Base-by-base conservation (phyloP, 1,140 invertebrate species). In the Apis cerana region DNA sequence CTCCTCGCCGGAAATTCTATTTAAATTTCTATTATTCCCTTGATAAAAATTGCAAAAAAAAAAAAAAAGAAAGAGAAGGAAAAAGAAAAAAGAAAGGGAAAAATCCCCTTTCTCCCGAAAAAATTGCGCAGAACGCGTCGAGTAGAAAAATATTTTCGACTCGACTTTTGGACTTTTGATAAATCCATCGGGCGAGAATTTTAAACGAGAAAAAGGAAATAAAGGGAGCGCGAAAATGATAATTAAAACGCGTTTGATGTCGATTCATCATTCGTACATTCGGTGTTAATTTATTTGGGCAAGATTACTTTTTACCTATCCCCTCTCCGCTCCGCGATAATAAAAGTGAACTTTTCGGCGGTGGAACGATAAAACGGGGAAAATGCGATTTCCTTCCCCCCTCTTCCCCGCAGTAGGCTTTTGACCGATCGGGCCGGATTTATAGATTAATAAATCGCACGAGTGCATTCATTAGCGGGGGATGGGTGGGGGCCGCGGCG, bases 371-470 rank as follows among this genome's bases (percentile, higher is more conserved):
- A 27, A 65, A 80, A 56, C n/a, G 12, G 74, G 50, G 54, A 7
- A 43, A 75, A 61, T 56, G 61, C 23, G 56, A 54, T 54, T 21
- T 43, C 33, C 33, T 4, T 5, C 4, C 33, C 50, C 33, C 8
- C 8, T 4, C 33, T 2, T 7, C 2, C 23, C 50, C 33, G 13
- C 8, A 13, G 43, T 27, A 69, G 75, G 8, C 27, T 23, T 62
- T 56, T 54, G 50, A 64, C 33, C 33, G 78, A 74, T 62, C 48
- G 23, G 19, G 27, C 12, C 50, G 27, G 21, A 64, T 74, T 80
- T 74, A 80, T 80, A 65, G 61, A 80, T 80, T 65, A 75, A 80
- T 80, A 80, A 76, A 82, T 76, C 80, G 72, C 62, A 59, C 54
- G 72, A 56, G 54, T 68, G 80, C 68, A 76, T 82, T 82, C 80